Percentiles rank a stretch among this genome's conserved stretches.
These are phyloP conservation scores for Petroica traversi DNA, from an alignment of 2,113 vertebrate genomes.

Conservation along the genomic window DNA sequence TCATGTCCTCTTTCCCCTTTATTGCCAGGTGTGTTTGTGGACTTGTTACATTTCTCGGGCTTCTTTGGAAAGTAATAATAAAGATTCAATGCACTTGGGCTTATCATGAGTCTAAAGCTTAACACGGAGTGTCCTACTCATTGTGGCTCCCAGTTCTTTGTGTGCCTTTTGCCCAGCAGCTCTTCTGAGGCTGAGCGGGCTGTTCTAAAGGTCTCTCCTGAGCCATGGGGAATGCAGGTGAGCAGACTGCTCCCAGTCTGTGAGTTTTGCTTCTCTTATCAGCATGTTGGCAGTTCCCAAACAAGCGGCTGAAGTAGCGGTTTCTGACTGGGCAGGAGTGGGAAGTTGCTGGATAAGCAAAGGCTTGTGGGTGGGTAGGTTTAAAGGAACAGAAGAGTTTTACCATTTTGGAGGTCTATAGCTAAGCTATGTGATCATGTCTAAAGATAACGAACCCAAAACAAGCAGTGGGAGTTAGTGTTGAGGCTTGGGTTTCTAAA, in stretches of 20 bases:
- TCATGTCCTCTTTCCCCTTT: background rate
- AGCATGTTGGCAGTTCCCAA: background rate
- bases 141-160: rapidly evolving
- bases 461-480: background rate
- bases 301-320: rapidly evolving
- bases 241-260: background rate
- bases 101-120: background rate
- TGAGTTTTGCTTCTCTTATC: background rate
- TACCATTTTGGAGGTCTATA: background rate
- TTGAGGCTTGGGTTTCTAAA: background rate
- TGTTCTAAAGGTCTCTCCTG: background rate
- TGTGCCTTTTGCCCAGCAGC: background rate
- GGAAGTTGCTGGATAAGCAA: background rate
- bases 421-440: background rate
- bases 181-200: rapidly evolving
- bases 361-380: background rate
- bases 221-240: background rate
- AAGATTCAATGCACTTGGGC: background rate
- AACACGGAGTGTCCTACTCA: rapidly evolving
- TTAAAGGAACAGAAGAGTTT: background rate
- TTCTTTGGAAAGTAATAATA: background rate
- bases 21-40: background rate
- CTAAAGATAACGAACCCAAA: background rate
- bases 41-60: rapidly evolving
- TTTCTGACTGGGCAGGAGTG: background rate